Base-by-base conservation (phyloP, 2,888 invertebrate species). In the Frankliniella intonsa region DNA sequence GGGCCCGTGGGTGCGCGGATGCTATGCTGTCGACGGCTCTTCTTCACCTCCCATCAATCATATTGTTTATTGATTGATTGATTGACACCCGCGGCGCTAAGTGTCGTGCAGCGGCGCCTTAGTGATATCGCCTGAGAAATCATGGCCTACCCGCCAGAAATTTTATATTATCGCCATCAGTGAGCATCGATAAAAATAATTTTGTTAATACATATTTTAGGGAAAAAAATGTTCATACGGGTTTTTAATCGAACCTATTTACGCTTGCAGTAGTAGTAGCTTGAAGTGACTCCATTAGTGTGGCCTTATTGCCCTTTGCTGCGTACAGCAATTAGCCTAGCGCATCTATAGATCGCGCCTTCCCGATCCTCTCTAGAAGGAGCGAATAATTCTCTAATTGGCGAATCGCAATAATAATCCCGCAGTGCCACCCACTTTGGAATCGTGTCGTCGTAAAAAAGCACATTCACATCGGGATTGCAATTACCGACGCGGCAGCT, bases 31-130 rank as follows among this genome's bases (percentile, higher is more conserved):
- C 69, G 69, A 25, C 69, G 25, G 11, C 69, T 0, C 69, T 76
- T 76, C 25, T 76, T 76, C 69, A 25, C 22, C 25, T 22, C 25
- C 69, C 25, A 76, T 76, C 22, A 76, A 76, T 76, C 69, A 76
- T 76, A 76, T 76, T 76, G 69, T 76, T 76, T 76, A 76, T 38
- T 38, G 38, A 76, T 22, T 76, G 69, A 76, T 76, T 76, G 69
- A 76, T 76, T 76, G 69, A 76, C 69, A 76, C 38, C 38, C 38
- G 38, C 69, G 25, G 10, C 69, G 69, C 69, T 76, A 76, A 76
- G 69, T 76, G 69, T 76, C 69, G 25, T 76, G 69, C 25, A 55
- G 55, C 55, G 55, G 55, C 14, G 38, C 55, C 55, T 14, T 19
- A 55, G 55, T 55, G 55, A 55, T 55, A 55, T 19, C 14, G 55